Conservation (phyloP, 2,888 invertebrate species). For the Erynnis tages region DNA sequence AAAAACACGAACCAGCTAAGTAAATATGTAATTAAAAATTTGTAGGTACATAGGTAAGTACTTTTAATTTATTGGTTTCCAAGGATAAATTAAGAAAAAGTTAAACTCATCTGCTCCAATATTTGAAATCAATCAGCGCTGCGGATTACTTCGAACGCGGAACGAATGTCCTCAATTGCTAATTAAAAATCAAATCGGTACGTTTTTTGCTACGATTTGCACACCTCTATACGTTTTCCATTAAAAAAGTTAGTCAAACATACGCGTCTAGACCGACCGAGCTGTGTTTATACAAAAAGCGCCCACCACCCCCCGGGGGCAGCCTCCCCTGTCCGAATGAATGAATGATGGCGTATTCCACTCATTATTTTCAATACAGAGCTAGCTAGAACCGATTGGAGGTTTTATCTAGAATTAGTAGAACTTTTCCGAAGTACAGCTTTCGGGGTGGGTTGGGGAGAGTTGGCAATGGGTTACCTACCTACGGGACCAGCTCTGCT, state of each 20-base stretch:
- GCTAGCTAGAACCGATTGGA: too few relatives aligned
- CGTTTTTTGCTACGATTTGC: not conserved
- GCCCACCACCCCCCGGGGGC: conserved; percentile 5
- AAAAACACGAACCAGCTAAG: too few relatives aligned
- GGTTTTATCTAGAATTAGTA: too few relatives aligned
- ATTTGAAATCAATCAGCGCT: conserved; percentile 21
- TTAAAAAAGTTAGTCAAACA: conserved; percentile 12
- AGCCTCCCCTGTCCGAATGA: conserved; percentile 20
- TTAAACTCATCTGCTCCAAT: not conserved
- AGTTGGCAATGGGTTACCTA: too few relatives aligned
- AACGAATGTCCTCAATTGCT: conserved; percentile 6
- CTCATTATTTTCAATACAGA: too few relatives aligned
- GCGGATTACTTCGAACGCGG: conserved; percentile 1
- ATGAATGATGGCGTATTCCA: conserved; percentile 29
- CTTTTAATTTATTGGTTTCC: too few relatives aligned
- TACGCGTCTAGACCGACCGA: conserved; percentile 13
- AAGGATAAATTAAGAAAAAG: not conserved
- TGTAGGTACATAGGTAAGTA: too few relatives aligned
- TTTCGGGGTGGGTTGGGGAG: too few relatives aligned
- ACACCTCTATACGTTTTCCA: not conserved
- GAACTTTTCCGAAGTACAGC: too few relatives aligned
- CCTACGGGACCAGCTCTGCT: too few relatives aligned
- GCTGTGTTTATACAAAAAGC: conserved; percentile 24
- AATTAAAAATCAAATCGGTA: conserved; percentile 22
- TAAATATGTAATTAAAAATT: too few relatives aligned